Evolutionary conservation across 1,140 invertebrate genomes (phyloP), one percentile per base, ranked within the genome.

Genomic region (Sycobia sp.): DNA sequence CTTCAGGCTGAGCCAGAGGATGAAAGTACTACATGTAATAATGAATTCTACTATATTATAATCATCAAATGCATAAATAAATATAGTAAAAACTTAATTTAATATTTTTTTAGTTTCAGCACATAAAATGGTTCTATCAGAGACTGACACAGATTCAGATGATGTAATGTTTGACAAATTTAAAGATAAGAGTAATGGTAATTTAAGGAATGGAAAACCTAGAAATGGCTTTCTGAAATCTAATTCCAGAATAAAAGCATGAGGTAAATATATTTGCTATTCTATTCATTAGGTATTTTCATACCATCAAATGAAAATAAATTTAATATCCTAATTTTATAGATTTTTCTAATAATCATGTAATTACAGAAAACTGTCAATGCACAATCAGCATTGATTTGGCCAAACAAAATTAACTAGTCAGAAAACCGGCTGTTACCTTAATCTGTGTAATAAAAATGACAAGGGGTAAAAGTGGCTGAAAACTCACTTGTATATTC

Each of bases 91-190:
- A 43, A 43, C 36, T 41, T 23, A 50, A 41, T 51, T 41, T 23
- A 47, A 41, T 47, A 16, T 59, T 64, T 60, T 71, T 65, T n/a
- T 36, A 81, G 79, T 77, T 78, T 73, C 78, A 23, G 67, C 71
- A 5, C 76, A 76, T 20, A 81, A 81, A 23, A 78, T 82, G 73
- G 70, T 78, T 20, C 65, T 81, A 47, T 79, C 80, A 5, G 80
- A 79, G 65, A 75, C 79, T 0, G 79, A 81, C 39, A 78, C 77
- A 3, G 79, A 82, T 54, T 82, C 79, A n/a, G 79, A 82, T 25
- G 75, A 82, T 53, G 70, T 82, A 7, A 66, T 82, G 29, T 82
- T 82, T 54, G 79, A 81, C 43, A 59, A 76, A 79, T 69, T 75
- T 71, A 25, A 80, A 75, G 61, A 64, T 44, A 80, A 80, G 69